Percentiles rank a stretch among this genome's conserved stretches.
Conservation (phyloP, 2,113 vertebrate genomes). For the Limanda limanda region DNA sequence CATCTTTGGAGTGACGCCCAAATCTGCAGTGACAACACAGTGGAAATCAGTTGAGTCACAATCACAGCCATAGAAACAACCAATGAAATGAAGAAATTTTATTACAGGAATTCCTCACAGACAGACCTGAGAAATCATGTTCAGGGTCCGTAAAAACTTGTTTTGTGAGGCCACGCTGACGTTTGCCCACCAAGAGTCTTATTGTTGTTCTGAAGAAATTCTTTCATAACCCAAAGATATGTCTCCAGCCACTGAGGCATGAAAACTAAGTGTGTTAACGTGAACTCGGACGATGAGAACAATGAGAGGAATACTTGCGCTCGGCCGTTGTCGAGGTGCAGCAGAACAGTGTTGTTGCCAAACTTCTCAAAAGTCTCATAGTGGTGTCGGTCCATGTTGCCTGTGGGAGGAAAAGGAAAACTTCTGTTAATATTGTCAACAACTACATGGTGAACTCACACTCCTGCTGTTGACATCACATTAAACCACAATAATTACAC, state of each 20-base stretch:
- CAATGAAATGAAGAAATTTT: too few species aligned
- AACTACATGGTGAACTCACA: too few species aligned
- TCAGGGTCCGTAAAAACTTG: too few species aligned
- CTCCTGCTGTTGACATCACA: too few species aligned
- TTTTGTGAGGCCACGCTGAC: too few species aligned
- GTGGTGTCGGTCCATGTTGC: conserved; percentile 90
- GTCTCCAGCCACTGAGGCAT: too few species aligned
- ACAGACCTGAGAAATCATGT: too few species aligned
- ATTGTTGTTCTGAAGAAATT: too few species aligned
- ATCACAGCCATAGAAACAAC: background rate
- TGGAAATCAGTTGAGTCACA: background rate
- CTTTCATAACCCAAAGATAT: too few species aligned
- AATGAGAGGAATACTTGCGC: conserved; percentile 73
- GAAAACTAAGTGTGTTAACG: background rate
- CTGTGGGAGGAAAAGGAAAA: conserved; percentile 59
- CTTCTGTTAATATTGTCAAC: background rate
- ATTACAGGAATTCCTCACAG: too few species aligned
- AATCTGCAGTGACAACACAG: conserved; percentile 77
- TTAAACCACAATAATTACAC: too few species aligned
- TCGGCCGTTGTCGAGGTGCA: conserved; percentile 89
- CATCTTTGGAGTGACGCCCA: conserved; percentile 86
- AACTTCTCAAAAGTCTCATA: conserved; percentile 91
- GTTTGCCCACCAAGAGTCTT: too few species aligned
- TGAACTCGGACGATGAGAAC: background rate
- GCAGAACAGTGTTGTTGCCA: conserved; percentile 86